Percentiles rank a stretch among this genome's conserved stretches.
Evolutionary conservation across 2,113 vertebrate species (phyloP).

Genomic region (Aramus guarauna): DNA sequence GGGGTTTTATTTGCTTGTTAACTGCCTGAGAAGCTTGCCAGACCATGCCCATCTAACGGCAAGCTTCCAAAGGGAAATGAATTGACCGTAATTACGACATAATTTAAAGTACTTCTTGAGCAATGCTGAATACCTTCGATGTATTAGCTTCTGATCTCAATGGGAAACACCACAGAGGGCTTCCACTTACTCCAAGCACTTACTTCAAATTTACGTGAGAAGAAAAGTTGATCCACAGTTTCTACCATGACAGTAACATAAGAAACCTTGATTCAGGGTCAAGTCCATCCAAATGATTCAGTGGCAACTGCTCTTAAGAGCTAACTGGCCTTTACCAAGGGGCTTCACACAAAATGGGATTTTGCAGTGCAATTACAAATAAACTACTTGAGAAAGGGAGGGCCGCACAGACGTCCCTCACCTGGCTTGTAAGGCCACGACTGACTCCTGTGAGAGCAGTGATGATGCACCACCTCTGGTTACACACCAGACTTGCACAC

Average conservation of each 20-base stretch:
- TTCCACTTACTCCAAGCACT: background rate
- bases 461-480: background rate
- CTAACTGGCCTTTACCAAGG: background rate
- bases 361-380: background rate
- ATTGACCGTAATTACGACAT: background rate
- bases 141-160: background rate
- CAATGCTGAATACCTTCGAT: background rate
- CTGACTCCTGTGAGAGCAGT: background rate
- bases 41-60: background rate
- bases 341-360: fast-evolving
- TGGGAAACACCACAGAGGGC: background rate
- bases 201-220: background rate
- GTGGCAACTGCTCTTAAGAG: background rate
- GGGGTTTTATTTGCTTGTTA: background rate
- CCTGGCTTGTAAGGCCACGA: background rate
- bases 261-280: background rate
- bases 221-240: background rate
- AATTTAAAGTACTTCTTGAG: background rate
- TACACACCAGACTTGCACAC: background rate
- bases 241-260: background rate
- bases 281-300: background rate
- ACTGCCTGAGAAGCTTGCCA: background rate
- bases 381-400: background rate
- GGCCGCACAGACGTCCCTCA: background rate
- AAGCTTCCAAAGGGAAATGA: background rate